A percentile compares a stretch with the other conserved stretches of the same genome.
Evolutionary conservation across 2,888 invertebrate species (phyloP).

Genomic region (Capitulum mitella): DNA sequence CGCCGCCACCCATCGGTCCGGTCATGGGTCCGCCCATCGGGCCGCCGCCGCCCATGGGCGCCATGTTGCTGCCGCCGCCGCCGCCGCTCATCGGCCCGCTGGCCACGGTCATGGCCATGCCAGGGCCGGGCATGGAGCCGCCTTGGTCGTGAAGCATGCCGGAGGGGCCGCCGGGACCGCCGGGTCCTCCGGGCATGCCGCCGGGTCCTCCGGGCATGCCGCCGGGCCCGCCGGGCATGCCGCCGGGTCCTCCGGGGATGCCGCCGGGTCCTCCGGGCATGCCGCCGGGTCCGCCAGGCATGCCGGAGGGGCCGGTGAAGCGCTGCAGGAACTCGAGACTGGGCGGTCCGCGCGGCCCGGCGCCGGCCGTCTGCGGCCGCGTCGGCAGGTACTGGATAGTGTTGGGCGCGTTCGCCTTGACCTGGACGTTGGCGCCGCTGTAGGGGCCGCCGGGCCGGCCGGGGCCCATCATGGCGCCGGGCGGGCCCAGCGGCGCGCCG

Average conservation of each 20-base stretch:
- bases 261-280: too few species aligned
- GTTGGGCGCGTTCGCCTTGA: constrained; percentile 93
- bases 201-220: too few species aligned
- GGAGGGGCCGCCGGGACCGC: too few species aligned
- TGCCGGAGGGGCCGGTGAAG: constrained; percentile 62
- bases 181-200: too few species aligned
- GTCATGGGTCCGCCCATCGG: constrained; percentile 32
- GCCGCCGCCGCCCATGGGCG: background rate
- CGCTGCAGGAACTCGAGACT: constrained; percentile 83
- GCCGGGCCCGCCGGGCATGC: too few species aligned
- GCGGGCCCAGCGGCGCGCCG: constrained; percentile 37
- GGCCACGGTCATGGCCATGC: constrained; percentile 35
- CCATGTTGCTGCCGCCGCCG: background rate
- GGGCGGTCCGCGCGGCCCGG: constrained; percentile 69
- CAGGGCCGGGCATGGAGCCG: background rate
- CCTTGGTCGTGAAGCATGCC: background rate
- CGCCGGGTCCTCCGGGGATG: too few species aligned
- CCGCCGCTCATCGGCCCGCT: constrained; percentile 37
- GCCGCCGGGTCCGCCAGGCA: background rate
- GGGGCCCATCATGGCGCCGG: constrained; percentile 29
- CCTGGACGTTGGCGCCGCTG: constrained; percentile 43
- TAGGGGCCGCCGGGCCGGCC: constrained; percentile 24
- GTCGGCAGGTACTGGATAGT: constrained; percentile 97
- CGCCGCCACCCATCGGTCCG: constrained; percentile 44
- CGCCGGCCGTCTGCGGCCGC: constrained; percentile 69